Conservation (phyloP, 1,140 invertebrate species). For the Brachionus koreanus region DNA sequence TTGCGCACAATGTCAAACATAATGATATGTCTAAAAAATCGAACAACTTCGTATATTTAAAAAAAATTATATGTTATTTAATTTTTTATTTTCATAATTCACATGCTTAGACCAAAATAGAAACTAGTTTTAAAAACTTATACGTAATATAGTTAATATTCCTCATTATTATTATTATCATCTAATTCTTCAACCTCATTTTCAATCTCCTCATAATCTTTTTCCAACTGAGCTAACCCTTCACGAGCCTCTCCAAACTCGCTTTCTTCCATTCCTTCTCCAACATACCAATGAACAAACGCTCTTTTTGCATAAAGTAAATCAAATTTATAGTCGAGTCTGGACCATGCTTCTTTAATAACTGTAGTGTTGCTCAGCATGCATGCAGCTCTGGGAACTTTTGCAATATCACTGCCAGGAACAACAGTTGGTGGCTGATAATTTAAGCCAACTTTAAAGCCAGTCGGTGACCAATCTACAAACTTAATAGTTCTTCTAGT, state of each 20-base stretch:
- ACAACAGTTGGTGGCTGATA: constrained; percentile 65
- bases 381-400: constrained; percentile 77
- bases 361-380: constrained; percentile 76
- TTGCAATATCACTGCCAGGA: constrained; percentile 76
- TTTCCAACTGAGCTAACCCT: constrained; percentile 76
- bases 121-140: no score
- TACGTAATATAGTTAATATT: neutral
- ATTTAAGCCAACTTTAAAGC: constrained; percentile 49
- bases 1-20: no score
- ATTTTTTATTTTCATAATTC: no score
- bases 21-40: no score
- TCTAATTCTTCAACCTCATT: neutral
- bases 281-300: constrained; percentile 59
- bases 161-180: neutral
- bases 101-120: no score
- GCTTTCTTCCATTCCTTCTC: constrained; percentile 61
- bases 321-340: constrained; percentile 73
- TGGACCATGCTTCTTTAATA: constrained; percentile 70
- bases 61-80: no score
- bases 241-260: constrained; percentile 74
- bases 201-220: constrained; percentile 74
- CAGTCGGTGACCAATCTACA: constrained; percentile 45
- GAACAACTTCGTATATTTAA: no score
- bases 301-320: constrained; percentile 71
- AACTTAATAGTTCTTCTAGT: constrained; percentile 46